phyloP scores from a whole-genome alignment of 2,113 vertebrate genomes.

The Muscicapa adusta region DNA sequence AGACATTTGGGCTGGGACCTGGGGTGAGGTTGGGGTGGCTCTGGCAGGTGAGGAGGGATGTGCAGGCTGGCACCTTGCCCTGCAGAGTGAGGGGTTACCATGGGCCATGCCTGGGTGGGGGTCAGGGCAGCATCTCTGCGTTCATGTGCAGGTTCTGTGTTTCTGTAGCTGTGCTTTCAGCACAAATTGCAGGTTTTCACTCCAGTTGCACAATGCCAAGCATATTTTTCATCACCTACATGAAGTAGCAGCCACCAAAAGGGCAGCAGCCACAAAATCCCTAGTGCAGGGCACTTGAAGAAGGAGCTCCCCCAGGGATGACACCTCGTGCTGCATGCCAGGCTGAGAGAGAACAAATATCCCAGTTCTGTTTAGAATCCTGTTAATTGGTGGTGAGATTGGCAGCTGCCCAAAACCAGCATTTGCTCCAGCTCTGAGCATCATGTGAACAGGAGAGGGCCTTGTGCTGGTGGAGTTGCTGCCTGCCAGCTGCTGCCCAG shows the following conservation, averaged over 20 bases:
- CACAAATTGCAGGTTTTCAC: neutral
- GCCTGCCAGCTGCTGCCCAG: neutral
- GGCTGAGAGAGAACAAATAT: neutral
- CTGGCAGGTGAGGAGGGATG: neutral
- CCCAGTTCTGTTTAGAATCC: neutral
- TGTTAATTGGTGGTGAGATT: neutral
- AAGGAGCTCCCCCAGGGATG: neutral
- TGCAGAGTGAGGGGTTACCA: accelerated
- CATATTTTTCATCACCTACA: accelerated
- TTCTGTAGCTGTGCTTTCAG: neutral
- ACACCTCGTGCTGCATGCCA: accelerated
- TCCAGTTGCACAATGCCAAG: neutral
- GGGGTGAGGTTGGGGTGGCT: accelerated
- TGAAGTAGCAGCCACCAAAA: neutral
- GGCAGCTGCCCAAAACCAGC: neutral
- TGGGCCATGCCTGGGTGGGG: accelerated
- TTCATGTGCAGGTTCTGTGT: neutral
- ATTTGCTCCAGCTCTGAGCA: neutral
- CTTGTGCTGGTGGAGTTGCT: neutral
- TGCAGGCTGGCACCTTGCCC: neutral
- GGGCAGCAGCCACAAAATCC: neutral
- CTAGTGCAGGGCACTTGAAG: neutral
- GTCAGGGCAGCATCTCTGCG: neutral
- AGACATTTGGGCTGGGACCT: neutral
- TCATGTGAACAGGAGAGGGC: neutral